These are phyloP conservation scores for Octonoba sinensis DNA, from an alignment of 2,888 invertebrate species.

Conservation along the genomic window DNA sequence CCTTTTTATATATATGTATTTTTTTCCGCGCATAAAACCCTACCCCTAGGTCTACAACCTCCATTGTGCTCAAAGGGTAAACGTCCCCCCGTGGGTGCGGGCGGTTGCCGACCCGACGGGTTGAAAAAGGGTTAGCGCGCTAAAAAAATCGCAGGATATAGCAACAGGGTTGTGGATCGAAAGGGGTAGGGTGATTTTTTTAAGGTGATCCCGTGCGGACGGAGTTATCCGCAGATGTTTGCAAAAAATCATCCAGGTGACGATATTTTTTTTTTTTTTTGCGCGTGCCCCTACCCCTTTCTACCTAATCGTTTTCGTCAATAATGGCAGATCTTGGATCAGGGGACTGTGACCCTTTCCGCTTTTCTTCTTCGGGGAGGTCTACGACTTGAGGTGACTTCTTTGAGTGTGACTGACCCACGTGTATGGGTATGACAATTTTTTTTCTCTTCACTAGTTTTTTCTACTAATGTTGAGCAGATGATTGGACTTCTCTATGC, in stretches of 20 bases:
- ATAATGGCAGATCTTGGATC: constrained; percentile 51
- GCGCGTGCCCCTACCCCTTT: constrained; percentile 1
- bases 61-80: constrained; percentile 64
- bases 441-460: no score
- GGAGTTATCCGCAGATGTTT: constrained; percentile 62
- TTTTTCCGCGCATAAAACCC: constrained; percentile 34
- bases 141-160: constrained; percentile 50
- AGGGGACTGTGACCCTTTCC: constrained; percentile 56
- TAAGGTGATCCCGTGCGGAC: constrained; percentile 56
- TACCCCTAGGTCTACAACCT: constrained; percentile 56
- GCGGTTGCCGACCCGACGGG: constrained; percentile 46
- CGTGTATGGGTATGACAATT: neutral
- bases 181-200: constrained; percentile 61
- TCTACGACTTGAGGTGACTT: constrained; percentile 32
- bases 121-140: constrained; percentile 40
- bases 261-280: constrained; percentile 53
- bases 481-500: no score
- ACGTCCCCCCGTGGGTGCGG: constrained; percentile 62
- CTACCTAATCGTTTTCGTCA: constrained; percentile 9
- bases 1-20: constrained; percentile 45
- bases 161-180: constrained; percentile 25
- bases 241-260: constrained; percentile 56
- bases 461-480: no score
- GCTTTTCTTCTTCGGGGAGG: constrained; percentile 5
- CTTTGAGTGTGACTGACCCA: constrained; percentile 20